Base-by-base conservation (phyloP, 2,888 invertebrate genomes). In the Scaptomyza polygonia region DNA sequence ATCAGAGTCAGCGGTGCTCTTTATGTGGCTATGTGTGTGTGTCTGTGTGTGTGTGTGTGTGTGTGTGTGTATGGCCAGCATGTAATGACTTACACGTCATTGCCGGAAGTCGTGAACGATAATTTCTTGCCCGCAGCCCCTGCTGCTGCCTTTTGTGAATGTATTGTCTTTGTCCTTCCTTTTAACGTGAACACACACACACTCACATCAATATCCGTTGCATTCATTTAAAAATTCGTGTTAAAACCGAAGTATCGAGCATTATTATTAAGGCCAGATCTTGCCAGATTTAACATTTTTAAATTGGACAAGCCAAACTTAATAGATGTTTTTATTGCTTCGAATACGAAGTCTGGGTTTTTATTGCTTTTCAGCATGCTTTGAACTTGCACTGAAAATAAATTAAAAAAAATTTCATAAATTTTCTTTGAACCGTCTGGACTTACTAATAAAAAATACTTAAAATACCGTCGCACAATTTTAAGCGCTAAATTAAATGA, bases 291-390 rank as follows among this genome's bases (percentile, higher is more conserved):
- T 29, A 8, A 5, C 8, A 9, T 36, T 29, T n/a, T 16, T 12
- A 25, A 29, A 51, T 43, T 21, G 42, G 42, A 9, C 32, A 27
- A 21, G 21, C 8, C 36, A 8, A 36, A 11, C 8, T 39, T 16
- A 11, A 44, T 29, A 11, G 25, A 21, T 36, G 21, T 45, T 44
- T 44, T 44, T 11, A 66, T 44, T 57, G 21, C 36, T 36, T 39
- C 9, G 16, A 8, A 14, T 40, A 44, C 48, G 61, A 59, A 39
- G 40, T 53, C 25, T 6, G 29, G 29, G 8, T 40, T 27, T 66
- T 56, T 56, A 56, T 40, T 45, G 52, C 58, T 30, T 12, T 39
- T 21, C 14, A 34, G 30, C 39, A 54, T 29, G 30, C 49, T 39
- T 54, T 47, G 40, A 21, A 8, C 18, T 18, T 34, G n/a, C 29